Base-by-base conservation (phyloP, 2,797 vertebrate genomes). In the Prunella strophiata region DNA sequence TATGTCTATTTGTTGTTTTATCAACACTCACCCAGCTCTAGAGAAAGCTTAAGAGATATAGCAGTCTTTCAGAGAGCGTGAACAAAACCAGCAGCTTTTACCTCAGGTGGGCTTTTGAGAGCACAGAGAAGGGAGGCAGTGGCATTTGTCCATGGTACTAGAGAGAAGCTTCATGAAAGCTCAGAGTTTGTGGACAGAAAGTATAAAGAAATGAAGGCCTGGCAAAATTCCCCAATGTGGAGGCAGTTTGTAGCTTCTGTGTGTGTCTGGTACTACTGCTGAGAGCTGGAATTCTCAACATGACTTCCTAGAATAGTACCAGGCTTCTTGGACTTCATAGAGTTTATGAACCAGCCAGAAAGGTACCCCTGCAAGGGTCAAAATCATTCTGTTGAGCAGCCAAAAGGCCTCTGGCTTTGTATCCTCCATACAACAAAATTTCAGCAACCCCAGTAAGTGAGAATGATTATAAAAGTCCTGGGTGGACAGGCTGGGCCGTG, bases 141-240 rank as follows among this genome's bases (percentile, higher is more conserved):
- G 40, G 5, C 23, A 32, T 85, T 93, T 71, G 9, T 73, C 48
- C 13, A 14, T 18, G 34, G 48, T 5, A 5, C 36, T 22, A 51
- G 62, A n/a, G 26, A 78, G 36, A 75, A 51, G 5, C 21, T 34
- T 66, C 48, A 30, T 34, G 20, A 58, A 77, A 87, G 20, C 16
- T 81, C 29, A n/a, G 29, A 48, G 19, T 67, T 21, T 65, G 29
- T 59, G 50, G 21, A 27, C 19, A 51, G 66, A 71, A 59, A n/a
- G 16, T 14, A 34, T 27, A 38, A 81, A 70, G 40, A 83, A 70
- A 48, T 36, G 2, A 77, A 76, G 38, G 34, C 22, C 19, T 73
- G 17, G 45, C 20, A 73, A n/a, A 43, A 32, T 68, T 88, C 40
- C 18, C 25, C 36, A 76, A 3, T 0, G 0, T 18, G 6, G 11